Base-by-base conservation (phyloP, 2,797 vertebrate species). In the Acipenser transmontanus region DNA sequence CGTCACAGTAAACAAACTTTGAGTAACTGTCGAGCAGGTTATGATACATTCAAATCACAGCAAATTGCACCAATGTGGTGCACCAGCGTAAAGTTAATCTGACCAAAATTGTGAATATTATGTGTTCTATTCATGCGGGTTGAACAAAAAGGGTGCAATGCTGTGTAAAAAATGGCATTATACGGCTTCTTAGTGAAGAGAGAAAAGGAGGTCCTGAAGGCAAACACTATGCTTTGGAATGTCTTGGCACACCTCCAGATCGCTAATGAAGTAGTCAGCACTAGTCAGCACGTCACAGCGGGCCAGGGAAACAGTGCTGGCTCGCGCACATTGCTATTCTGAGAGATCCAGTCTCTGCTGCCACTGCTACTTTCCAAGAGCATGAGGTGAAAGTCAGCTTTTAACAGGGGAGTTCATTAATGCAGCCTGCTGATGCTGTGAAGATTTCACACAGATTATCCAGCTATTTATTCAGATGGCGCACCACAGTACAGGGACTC, bases 261-360 rank as follows among this genome's bases (percentile, higher is more conserved):
- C 66, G 61, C 70, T 82, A 81, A 74, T 80, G 77, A 84, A 85
- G 71, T 50, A 83, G 67, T 82, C 72, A 80, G 65, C 59, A 67
- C 68, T 70, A n/a, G 62, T 59, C 65, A 60, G 34, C 17, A 54
- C 63, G 54, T 50, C 63, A 60, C 63, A 61, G 47, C 20, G 34
- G 8, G 59, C 47, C 49, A 17, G 49, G 65, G 57, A 60, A 50
- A 62, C 65, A 66, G 51, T 34, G 34, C 34, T 34, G 34, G 34
- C 34, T 34, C 34, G 4, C 34, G 34, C 34, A 34, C 34, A 34
- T 34, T 34, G 34, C 2, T 34, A 4, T 34, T 34, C 34, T 34
- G 34, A 34, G 4, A 34, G 3, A 34, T 34, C 34, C 34, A 34
- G 34, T 3, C 34, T 34, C 34, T 34, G 34, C 34, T 34, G 34